Percentiles rank a stretch among this genome's conserved stretches.
phyloP scores from a whole-genome alignment of 2,888 invertebrate genomes.

The Celastrina argiolus region DNA sequence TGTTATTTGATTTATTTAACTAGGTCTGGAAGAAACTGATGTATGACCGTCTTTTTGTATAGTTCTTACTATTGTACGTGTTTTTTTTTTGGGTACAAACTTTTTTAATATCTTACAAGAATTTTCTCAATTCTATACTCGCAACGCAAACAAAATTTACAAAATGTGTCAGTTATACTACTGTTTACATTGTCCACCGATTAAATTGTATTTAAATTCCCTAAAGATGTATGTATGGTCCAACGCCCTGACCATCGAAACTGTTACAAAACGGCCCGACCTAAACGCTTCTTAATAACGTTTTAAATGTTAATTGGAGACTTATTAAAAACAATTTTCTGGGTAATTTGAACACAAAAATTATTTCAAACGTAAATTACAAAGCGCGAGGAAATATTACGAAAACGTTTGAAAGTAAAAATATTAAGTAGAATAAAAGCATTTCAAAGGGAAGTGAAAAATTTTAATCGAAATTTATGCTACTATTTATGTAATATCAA shows the following conservation, averaged over 20 bases:
- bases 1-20: no score
- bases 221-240: not conserved
- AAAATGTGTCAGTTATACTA: no score
- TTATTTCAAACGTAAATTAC: not conserved
- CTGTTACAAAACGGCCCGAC: not conserved
- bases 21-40: no score
- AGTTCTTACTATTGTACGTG: no score
- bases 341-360: not conserved
- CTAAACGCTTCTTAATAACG: not conserved
- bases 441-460: not conserved
- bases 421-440: not conserved
- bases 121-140: no score
- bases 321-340: conserved; percentile 8
- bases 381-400: not conserved
- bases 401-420: not conserved
- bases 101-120: no score
- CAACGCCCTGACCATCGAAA: not conserved
- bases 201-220: no score
- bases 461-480: not conserved
- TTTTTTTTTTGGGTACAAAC: no score
- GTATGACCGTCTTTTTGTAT: no score
- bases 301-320: not conserved
- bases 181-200: no score
- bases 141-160: no score
- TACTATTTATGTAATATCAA: no score